Conservation (phyloP, 2,888 invertebrate genomes). For the Petrolisthes manimaculis region DNA sequence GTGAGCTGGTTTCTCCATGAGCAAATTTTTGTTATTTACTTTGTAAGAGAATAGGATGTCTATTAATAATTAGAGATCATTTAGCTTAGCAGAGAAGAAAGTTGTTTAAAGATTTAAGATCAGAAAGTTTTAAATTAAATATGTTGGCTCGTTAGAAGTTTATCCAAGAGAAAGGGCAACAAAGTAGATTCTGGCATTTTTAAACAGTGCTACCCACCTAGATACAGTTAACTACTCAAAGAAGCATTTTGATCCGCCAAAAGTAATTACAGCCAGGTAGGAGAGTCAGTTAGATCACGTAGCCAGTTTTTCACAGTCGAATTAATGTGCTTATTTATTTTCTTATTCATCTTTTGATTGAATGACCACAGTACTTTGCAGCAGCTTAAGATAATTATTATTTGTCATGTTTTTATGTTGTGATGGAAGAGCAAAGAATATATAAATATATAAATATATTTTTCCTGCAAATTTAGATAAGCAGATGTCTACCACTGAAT, state of each 20-base stretch:
- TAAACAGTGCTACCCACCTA: conserved; percentile 27
- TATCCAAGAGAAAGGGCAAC: background rate
- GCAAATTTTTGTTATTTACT: conserved; percentile 15
- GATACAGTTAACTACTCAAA: conserved; percentile 23
- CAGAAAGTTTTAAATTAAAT: background rate
- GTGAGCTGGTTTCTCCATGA: conserved; percentile 59
- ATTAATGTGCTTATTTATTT: conserved; percentile 6
- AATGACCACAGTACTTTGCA: conserved; percentile 16
- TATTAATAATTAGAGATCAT: conserved; percentile 31
- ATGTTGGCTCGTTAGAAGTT: background rate
- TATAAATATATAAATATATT: conserved; percentile 29
- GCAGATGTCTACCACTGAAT: conserved; percentile 22
- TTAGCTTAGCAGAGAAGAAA: conserved; percentile 45
- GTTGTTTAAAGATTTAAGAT: background rate
- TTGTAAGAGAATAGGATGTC: conserved; percentile 26
- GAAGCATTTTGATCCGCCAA: background rate
- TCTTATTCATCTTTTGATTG: conserved; percentile 5
- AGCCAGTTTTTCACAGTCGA: conserved; percentile 26
- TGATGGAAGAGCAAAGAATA: conserved; percentile 28
- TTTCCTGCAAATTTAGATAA: conserved; percentile 41
- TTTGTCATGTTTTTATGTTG: conserved; percentile 28
- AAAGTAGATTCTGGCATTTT: conserved; percentile 20
- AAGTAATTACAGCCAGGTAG: conserved; percentile 12
- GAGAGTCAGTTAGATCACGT: background rate
- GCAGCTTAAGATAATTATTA: conserved; percentile 4